These are phyloP conservation scores for Tetranychus truncatus DNA, from an alignment of 2,888 invertebrate species.

Conservation along the genomic window DNA sequence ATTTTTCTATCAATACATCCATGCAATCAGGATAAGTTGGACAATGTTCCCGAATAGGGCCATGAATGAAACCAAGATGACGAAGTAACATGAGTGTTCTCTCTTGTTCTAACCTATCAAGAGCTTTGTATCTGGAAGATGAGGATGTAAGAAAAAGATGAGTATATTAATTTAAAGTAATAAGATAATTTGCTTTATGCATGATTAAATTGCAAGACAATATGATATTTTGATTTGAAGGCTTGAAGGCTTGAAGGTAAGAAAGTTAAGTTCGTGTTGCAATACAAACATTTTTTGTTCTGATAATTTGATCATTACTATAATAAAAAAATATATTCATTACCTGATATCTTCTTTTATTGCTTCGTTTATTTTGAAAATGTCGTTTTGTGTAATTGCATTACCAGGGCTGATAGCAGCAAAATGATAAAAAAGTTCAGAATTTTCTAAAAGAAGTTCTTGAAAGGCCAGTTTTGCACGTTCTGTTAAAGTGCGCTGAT, in stretches of 20 bases:
- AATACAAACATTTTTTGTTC: neutral
- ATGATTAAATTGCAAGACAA: neutral
- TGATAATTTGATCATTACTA: neutral
- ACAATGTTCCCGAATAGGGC: slow-evolving; percentile 81
- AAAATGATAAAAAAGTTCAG: slow-evolving; percentile 78
- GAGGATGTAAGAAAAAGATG: slow-evolving; percentile 10
- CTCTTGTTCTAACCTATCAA: slow-evolving; percentile 83
- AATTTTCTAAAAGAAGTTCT: slow-evolving; percentile 75
- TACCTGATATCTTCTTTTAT: slow-evolving; percentile 77
- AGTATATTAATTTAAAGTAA: neutral
- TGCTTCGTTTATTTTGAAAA: slow-evolving; percentile 75
- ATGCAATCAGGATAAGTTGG: slow-evolving; percentile 64
- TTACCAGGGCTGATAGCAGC: slow-evolving; percentile 69
- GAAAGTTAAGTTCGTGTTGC: too few relatives aligned
- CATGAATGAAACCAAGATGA: slow-evolving; percentile 85
- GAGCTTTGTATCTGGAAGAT: slow-evolving; percentile 62
- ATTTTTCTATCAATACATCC: slow-evolving; percentile 52
- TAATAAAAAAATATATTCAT: neutral
- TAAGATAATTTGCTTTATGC: neutral
- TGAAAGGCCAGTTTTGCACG: slow-evolving; percentile 76
- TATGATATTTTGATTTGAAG: neutral
- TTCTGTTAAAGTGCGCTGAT: slow-evolving; percentile 72
- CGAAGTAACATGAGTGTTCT: slow-evolving; percentile 81
- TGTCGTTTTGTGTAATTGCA: slow-evolving; percentile 79
- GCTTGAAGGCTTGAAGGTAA: too few relatives aligned